A percentile compares a stretch with the other conserved stretches of the same genome.
Conservation (phyloP, 2,888 invertebrate genomes). For the Iselma pallidipennis region DNA sequence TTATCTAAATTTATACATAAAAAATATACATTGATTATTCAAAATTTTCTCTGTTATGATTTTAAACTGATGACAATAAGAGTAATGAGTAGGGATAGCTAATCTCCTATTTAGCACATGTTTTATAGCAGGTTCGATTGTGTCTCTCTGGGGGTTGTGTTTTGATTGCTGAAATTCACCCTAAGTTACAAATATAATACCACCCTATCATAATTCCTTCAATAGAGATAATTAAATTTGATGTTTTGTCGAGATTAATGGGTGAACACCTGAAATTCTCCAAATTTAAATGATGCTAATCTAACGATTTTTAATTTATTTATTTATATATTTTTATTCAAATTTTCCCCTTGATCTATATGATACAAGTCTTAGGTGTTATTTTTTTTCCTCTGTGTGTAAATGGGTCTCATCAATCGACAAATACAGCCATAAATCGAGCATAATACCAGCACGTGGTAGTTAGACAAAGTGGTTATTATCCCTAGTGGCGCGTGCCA, state of each 20-base stretch:
- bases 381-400: not conserved
- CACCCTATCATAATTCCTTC: not conserved
- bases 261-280: not conserved
- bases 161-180: not conserved
- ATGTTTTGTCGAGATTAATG: not conserved
- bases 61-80: conserved; percentile 33
- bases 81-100: conserved; percentile 31
- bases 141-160: conserved; percentile 24
- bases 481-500: conserved; percentile 39
- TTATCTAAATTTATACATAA: not conserved
- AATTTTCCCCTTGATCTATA: not conserved
- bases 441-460: conserved; percentile 42
- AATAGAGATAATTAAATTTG: not conserved
- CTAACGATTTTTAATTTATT: no score
- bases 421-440: conserved; percentile 42
- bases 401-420: conserved; percentile 36
- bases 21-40: not conserved
- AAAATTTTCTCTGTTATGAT: conserved; percentile 23
- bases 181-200: not conserved
- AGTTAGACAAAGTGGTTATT: conserved; percentile 44
- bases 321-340: not conserved
- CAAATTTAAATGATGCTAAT: not conserved
- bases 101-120: conserved; percentile 32
- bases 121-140: conserved; percentile 28
- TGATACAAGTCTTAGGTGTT: not conserved